Conservation (phyloP, 2,888 invertebrate genomes). For the Hylaea fasciaria region DNA sequence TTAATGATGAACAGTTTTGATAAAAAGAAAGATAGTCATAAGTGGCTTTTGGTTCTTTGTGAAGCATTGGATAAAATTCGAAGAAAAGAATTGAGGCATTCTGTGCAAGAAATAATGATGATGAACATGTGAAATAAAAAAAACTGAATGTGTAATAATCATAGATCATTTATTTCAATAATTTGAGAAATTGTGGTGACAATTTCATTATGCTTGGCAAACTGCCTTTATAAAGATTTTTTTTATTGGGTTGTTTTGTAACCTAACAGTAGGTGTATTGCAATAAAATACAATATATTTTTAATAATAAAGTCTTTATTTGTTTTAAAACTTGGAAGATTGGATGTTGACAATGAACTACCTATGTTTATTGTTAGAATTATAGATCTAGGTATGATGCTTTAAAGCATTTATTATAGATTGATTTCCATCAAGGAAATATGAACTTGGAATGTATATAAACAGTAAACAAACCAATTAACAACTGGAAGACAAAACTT, state of each 20-base stretch:
- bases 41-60: conserved; percentile 71
- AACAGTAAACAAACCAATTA: conserved; percentile 2
- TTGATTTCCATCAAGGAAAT: not conserved
- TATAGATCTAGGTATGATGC: no score
- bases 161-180: no score
- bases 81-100: conserved; percentile 67
- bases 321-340: no score
- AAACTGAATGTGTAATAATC: no score
- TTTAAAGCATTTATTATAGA: not conserved
- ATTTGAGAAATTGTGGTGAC: not conserved
- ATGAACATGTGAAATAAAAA: conserved; percentile 64
- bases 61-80: conserved; percentile 69
- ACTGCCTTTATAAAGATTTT: no score
- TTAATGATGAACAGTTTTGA: conserved; percentile 62
- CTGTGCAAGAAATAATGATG: conserved; percentile 66
- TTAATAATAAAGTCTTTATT: no score
- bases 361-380: no score
- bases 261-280: no score
- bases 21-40: conserved; percentile 62
- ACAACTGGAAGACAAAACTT: conserved; percentile 23
- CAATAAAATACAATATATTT: no score
- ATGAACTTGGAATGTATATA: conserved; percentile 17
- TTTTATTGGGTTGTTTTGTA: no score
- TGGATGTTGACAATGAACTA: no score
- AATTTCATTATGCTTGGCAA: not conserved